Percentiles rank a stretch among this genome's conserved stretches.
These are phyloP conservation scores for Alsophila aescularia DNA, from an alignment of 2,888 invertebrate species.

Conservation along the genomic window DNA sequence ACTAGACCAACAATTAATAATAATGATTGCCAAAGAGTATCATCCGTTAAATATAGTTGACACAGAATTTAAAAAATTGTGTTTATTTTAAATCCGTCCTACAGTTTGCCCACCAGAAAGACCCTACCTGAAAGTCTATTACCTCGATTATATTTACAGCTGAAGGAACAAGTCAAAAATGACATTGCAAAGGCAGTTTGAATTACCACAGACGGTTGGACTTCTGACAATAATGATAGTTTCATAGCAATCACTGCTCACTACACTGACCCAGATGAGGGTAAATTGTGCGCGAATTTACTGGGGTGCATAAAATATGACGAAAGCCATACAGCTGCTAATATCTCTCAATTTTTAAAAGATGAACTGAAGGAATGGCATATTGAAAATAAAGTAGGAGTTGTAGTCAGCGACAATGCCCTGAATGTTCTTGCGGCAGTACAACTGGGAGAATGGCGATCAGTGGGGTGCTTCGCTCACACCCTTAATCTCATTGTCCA, in stretches of 20 bases:
- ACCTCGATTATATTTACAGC: too few species aligned
- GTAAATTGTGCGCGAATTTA: constrained; percentile 14
- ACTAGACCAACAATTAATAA: too few species aligned
- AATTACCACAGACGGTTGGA: constrained; percentile 39
- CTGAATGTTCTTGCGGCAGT: constrained; percentile 25
- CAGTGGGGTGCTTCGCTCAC: constrained; percentile 37
- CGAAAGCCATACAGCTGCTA: constrained; percentile 11
- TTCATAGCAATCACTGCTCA: constrained; percentile 36
- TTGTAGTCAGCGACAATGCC: constrained; percentile 28
- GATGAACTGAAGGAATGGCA: constrained; percentile 18
- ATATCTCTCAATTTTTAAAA: constrained; percentile 16
- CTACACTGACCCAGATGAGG: constrained; percentile 17
- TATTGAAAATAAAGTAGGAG: constrained; percentile 13
- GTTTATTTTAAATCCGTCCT: too few species aligned
- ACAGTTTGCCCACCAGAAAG: too few species aligned
- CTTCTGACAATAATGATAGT: constrained; percentile 21
- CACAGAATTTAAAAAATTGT: too few species aligned
- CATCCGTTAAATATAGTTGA: too few species aligned
- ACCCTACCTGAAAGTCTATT: too few species aligned
- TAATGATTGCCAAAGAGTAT: too few species aligned
- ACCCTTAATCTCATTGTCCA: constrained; percentile 35
- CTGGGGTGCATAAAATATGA: constrained; percentile 13
- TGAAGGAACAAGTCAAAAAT: too few species aligned
- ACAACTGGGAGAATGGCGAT: constrained; percentile 27
- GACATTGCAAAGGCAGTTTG: constrained; percentile 30